Evolutionary conservation across 2,797 vertebrate genomes (phyloP), one percentile per base, ranked within the genome.

Genomic region (Danio choprae): DNA sequence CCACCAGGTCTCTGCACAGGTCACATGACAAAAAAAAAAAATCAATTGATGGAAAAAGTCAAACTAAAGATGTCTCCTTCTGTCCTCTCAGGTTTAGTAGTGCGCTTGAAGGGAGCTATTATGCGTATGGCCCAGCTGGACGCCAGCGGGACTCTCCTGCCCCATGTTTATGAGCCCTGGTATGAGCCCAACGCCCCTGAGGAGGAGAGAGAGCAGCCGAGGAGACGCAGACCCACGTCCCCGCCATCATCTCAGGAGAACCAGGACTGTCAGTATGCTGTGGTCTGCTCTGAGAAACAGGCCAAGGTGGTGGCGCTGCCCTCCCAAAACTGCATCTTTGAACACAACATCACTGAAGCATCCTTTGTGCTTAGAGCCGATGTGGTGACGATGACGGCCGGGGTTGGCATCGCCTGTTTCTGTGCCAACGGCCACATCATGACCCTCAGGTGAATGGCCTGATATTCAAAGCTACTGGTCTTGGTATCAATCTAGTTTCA

Each of bases 371-470:
- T 99, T 82, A 94, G 97, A 81, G 96, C 95, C 6, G 97, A 99
- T 55, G 93, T 98, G 18, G 96, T 99, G 79, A 90, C 94, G 9
- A 90, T 98, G 94, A 94, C 90, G 46, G 95, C 93, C 51, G 89
- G 95, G n/a, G 92, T 95, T 93, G 98, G 96, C 92, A 95, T 99
- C 80, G 93, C 96, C 81, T 98, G 97, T 87, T 99, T 99, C 93
- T 99, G 98, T 90, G 98, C 98, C 88, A 98, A 99, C 18, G 97
- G 97, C 58, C 97, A 98, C 87, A 98, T 99, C 89, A 98, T 99
- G 97, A 95, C 96, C 72, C 94, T 99, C 84, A 99, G 98, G 98
- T 99, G 95, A 89, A 7, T 11, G 15, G 51, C 2, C 50, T 60
- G 8, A n/a, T 11, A n/a, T 60, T 70, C 15, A 41, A n/a, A 16